Base-by-base conservation (phyloP, 2,888 invertebrate species). In the Eupsilia transversa region DNA sequence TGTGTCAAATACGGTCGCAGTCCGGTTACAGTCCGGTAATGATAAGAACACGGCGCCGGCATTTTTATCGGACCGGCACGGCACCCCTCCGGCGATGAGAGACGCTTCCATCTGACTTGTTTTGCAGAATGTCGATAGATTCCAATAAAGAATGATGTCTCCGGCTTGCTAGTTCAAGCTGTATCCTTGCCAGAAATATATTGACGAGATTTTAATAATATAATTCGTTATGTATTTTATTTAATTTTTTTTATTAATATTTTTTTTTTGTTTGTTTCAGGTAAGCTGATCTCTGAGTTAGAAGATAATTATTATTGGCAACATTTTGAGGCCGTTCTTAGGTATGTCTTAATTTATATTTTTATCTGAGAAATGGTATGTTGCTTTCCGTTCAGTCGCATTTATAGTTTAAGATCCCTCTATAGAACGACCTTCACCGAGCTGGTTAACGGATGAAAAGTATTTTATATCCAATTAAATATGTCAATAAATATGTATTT, bases 21-120 rank as follows among this genome's bases (percentile, higher is more conserved):
- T 54, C 41, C 43, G 38, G 38, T 20, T 52, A 27, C 52, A 64
- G 27, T 9, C 63, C 46, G 33, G 63, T 33, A 54, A 41, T 52
- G 78, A 79, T 80, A 79, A 80, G 63, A 38, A 63, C 4, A 52
- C 23, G 33, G 43, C 23, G 17, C 38, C 46, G 74, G 74, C 57
- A 79, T 54, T 74, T 78, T 79, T 81, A 81, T 80, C 79, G 70
- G 38, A 70, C 17, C 57, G 57, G 52, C 23, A 27, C 57, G 57
- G 52, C 23, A 27, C 17, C 64, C 80, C 80, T 56, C 70, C 35
- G 76, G 80, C 49, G 57, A 61, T 60, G 14, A 23, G 17, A 17
- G 20, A 59, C 57, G 9, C 66, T 76, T 70, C 81, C 76, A 60
- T 61, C 43, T n/a, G 61, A 71, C 76, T 71, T 61, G 81, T 71